Base-by-base conservation (phyloP, 1,140 invertebrate genomes). In the Drosophila rhopaloa region DNA sequence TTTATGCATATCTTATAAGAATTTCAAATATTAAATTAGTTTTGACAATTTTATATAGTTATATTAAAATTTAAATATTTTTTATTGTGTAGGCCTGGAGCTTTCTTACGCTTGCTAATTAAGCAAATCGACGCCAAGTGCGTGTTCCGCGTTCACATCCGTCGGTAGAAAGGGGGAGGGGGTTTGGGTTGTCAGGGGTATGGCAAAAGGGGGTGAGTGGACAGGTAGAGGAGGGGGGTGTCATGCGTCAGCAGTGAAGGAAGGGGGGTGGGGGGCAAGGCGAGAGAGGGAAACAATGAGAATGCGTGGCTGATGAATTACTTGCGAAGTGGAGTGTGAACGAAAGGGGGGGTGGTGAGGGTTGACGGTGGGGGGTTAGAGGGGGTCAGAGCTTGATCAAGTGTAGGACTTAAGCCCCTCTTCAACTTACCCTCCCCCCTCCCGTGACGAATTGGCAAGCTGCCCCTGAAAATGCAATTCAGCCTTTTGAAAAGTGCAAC, bases 251-350 rank as follows among this genome's bases (percentile, higher is more conserved):
- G 83, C 48, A 83, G 50, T 6, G 32, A 27, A 2, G 37, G 10
- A 4, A 13, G 8, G 9, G 27, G n/a, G 35, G 3, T 13, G 56
- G 35, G 40, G 5, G 35, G 38, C 14, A 8, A 38, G 27, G 16
- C n/a, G 27, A 24, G 4, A n/a, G 14, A 55, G 61, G 51, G 55
- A 63, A 75, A 81, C 78, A 85, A 86, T 86, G 82, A 63, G 82
- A 86, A 67, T 86, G 82, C 83, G 82, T 86, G 62, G 76, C 83
- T 81, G 83, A 86, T 86, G 82, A 82, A 86, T 86, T 86, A 86
- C 75, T 58, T 62, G 82, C 68, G 56, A 46, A 19, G 73, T 27
- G 54, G 65, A 74, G 37, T 67, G 77, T 66, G 60, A 67, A 62
- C 54, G 27, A 29, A 76, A 56, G 4, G n/a, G 53, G 47, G n/a